A percentile compares a stretch with the other conserved stretches of the same genome.
Evolutionary conservation across 2,888 invertebrate species (phyloP).

Genomic region (Sinodicranocentrus sp.): DNA sequence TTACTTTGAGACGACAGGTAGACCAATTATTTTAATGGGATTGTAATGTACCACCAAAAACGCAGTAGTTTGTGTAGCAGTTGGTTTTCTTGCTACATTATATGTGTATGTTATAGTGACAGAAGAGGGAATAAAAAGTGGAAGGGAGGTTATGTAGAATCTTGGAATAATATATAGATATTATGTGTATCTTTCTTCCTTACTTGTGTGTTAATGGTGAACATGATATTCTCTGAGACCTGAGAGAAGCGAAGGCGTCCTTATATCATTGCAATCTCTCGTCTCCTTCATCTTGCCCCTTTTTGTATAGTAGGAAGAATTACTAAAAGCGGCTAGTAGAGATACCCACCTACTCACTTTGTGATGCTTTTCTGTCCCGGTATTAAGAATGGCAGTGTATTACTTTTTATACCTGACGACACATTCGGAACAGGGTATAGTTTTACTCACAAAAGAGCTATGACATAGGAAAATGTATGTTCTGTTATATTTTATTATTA

Average conservation of each 20-base stretch:
- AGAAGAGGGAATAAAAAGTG: conserved; percentile 3
- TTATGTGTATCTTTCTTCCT: background rate
- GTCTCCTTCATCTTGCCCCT: no score
- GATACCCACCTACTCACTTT: no score
- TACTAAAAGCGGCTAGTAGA: no score
- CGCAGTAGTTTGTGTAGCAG: conserved; percentile 42
- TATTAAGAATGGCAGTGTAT: conserved; percentile 1
- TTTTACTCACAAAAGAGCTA: conserved; percentile 28
- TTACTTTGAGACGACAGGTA: conserved; percentile 73
- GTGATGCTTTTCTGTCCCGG: background rate
- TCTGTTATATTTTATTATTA: conserved; percentile 20
- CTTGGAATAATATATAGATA: background rate
- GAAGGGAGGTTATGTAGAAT: conserved; percentile 4
- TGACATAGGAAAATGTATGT: background rate
- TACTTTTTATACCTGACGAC: background rate
- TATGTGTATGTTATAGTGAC: conserved; percentile 1
- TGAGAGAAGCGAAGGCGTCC: no score
- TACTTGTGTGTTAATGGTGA: background rate
- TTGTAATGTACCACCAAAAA: conserved; percentile 72
- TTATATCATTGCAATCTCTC: no score
- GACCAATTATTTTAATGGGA: conserved; percentile 73
- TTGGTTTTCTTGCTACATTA: background rate
- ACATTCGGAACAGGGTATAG: background rate
- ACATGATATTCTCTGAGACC: background rate
- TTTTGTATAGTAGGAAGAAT: no score